Evolutionary conservation across 1,140 invertebrate genomes (phyloP).

Genomic region (Radopholus similis): DNA sequence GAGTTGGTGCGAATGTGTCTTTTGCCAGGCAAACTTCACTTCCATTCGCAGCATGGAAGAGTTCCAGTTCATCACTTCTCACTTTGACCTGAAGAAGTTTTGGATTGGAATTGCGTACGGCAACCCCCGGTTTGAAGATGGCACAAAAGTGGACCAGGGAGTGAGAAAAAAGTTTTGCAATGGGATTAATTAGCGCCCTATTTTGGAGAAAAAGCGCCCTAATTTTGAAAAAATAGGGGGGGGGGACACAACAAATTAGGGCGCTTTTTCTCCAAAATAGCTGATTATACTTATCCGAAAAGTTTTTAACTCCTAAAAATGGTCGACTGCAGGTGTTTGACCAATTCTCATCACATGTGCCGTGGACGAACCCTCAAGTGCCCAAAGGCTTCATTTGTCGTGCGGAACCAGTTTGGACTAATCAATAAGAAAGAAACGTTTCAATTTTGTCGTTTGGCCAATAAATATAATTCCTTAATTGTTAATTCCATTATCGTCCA

Average conservation of each 20-base stretch:
- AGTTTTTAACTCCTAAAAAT: neutral
- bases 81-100: neutral
- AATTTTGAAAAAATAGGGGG: no score
- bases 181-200: no score
- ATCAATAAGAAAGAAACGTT: no score
- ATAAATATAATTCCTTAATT: no score
- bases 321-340: neutral
- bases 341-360: neutral
- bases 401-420: neutral
- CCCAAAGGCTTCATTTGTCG: constrained; percentile 14
- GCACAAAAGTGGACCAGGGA: neutral
- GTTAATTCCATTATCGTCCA: no score
- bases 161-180: no score
- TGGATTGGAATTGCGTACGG: constrained; percentile 10
- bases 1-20: neutral
- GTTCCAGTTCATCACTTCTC: constrained; percentile 10
- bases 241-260: no score
- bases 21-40: constrained; percentile 12
- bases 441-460: no score
- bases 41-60: constrained; percentile 7
- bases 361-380: neutral
- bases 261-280: no score
- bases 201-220: no score
- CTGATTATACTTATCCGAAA: no score
- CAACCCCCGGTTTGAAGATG: constrained; percentile 3